phyloP scores from a whole-genome alignment of 2,888 invertebrate species.

The Pinctada fucata region DNA sequence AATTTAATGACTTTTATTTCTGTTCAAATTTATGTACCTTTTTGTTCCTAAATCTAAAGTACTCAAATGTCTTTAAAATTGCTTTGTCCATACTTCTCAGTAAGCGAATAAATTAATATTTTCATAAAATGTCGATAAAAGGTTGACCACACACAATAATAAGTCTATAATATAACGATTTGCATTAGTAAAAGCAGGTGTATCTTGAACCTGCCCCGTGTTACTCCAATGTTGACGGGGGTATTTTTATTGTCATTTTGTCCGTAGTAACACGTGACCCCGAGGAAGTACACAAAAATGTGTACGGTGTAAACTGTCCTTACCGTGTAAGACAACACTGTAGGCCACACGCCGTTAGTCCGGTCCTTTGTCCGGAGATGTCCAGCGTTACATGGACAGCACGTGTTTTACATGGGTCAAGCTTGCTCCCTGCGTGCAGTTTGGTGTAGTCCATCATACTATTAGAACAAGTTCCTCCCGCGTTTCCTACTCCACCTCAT shows the following conservation, averaged over 20 bases:
- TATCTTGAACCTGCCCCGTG: background rate
- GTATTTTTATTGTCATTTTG: background rate
- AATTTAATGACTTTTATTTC: too few relatives aligned
- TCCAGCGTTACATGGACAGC: background rate
- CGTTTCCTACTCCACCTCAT: background rate
- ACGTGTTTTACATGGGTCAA: background rate
- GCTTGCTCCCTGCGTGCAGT: background rate
- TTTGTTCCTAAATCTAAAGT: too few relatives aligned
- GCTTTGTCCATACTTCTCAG: too few relatives aligned
- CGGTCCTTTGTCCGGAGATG: background rate
- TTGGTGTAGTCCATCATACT: background rate
- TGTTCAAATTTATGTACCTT: too few relatives aligned
- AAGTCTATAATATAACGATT: background rate
- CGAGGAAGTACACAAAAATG: background rate
- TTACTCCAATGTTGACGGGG: background rate
- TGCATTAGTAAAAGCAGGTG: background rate
- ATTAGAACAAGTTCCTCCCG: background rate
- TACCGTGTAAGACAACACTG: slow-evolving; percentile 19
- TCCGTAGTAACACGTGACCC: background rate
- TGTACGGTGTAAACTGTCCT: background rate
- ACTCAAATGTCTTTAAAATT: too few relatives aligned
- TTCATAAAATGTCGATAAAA: background rate
- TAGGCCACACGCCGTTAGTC: slow-evolving; percentile 15
- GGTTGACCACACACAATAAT: background rate
- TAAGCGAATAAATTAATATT: too few relatives aligned